A percentile compares a stretch with the other conserved stretches of the same genome.
Evolutionary conservation across 2,888 invertebrate species (phyloP).

Genomic region (Dyspetes luteomarginatus): DNA sequence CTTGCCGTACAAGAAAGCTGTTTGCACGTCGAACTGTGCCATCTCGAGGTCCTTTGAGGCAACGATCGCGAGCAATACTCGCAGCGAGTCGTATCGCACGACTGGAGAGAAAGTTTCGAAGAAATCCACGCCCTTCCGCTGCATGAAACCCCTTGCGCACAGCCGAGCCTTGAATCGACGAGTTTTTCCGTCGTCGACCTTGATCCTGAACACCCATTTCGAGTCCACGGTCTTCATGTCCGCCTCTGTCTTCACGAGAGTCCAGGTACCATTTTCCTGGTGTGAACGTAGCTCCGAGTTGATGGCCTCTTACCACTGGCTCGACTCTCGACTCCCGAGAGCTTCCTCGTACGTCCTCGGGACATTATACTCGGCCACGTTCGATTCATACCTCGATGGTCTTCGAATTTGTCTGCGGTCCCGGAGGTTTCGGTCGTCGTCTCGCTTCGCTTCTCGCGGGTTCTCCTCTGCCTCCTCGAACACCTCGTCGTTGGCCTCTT

Average conservation of each 20-base stretch:
- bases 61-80: too few relatives aligned
- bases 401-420: not conserved
- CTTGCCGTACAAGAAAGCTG: not conserved
- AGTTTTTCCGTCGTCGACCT: not conserved
- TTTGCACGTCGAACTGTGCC: too few relatives aligned
- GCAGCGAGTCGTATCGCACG: too few relatives aligned
- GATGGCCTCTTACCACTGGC: conserved; percentile 26
- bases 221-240: conserved; percentile 17
- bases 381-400: conserved; percentile 30
- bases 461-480: not conserved
- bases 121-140: too few relatives aligned
- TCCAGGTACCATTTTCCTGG: conserved; percentile 37
- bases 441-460: not conserved
- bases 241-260: not conserved
- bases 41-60: too few relatives aligned
- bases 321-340: conserved; percentile 3
- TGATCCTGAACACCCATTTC: conserved; percentile 23
- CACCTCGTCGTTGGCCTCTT: not conserved
- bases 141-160: too few relatives aligned
- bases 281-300: conserved; percentile 22
- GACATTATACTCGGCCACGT: conserved; percentile 9
- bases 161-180: not conserved
- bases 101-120: not conserved
- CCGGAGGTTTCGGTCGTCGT: not conserved
- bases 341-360: conserved; percentile 31